Evolutionary conservation across 2,113 vertebrate species (phyloP).

Genomic region (Phyllostomus hastatus): DNA sequence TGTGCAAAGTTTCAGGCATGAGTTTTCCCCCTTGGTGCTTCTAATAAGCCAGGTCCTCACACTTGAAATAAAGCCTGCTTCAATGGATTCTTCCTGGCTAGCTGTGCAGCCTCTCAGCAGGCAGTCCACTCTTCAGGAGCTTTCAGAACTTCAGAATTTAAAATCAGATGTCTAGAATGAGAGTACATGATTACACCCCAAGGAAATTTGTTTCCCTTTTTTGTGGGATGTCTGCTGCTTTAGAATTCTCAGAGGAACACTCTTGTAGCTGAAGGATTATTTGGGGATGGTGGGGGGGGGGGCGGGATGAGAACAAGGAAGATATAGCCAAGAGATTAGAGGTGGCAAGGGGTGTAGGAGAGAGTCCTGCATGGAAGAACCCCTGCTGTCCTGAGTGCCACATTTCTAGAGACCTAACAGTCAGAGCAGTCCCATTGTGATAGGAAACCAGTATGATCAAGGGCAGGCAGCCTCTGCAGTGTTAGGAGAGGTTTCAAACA

Average conservation of each 20-base stretch:
- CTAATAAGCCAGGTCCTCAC: constrained; percentile 51
- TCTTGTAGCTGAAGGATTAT: constrained; percentile 1
- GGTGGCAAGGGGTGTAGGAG: neutral
- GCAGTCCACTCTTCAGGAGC: neutral
- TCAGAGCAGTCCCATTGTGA: neutral
- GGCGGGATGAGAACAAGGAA: neutral
- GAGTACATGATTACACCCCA: neutral
- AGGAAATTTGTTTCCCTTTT: constrained; percentile 43
- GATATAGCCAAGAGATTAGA: neutral
- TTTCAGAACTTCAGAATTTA: constrained; percentile 50
- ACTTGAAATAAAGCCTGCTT: constrained; percentile 61
- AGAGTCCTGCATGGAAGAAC: neutral
- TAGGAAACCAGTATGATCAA: neutral
- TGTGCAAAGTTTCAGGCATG: constrained; percentile 31
- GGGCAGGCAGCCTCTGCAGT: neutral
- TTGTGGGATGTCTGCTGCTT: constrained; percentile 16
- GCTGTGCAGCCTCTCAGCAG: neutral
- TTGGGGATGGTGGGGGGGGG: neutral
- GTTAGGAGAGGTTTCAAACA: constrained; percentile 22
- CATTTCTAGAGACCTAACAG: neutral
- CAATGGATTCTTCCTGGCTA: constrained; percentile 6
- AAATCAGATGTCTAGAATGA: constrained; percentile 50
- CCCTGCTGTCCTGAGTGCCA: constrained; percentile 1
- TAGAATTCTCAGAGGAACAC: constrained; percentile 23
- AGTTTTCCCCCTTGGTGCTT: neutral